Percentiles rank a stretch among this genome's conserved stretches.
Conservation (phyloP, 2,113 vertebrate species). For the Lepus timidus region DNA sequence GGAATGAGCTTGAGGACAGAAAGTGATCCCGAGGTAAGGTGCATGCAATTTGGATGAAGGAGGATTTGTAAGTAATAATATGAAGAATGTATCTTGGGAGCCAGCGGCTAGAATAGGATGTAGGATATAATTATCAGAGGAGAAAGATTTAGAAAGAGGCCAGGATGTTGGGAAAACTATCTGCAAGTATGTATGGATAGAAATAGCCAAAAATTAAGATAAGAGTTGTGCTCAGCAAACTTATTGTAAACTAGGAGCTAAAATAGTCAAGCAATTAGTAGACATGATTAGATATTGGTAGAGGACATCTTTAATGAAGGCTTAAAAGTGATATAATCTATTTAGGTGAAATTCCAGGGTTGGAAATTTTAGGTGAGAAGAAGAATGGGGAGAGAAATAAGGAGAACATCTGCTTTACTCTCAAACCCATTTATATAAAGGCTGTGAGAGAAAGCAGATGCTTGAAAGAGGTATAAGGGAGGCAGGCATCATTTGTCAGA, state of each 20-base stretch:
- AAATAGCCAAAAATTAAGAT: background rate
- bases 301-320: background rate
- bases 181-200: background rate
- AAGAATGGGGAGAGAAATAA: background rate
- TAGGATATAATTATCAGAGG: background rate
- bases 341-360: conserved; percentile 26
- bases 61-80: background rate
- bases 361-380: background rate
- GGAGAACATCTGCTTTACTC: background rate
- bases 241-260: background rate
- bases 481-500: background rate
- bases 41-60: background rate
- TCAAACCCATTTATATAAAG: background rate
- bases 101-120: background rate
- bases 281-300: background rate
- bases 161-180: background rate
- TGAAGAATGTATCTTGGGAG: background rate
- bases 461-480: background rate
- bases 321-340: background rate
- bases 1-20: background rate
- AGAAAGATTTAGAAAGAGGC: conserved; percentile 6
- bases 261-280: background rate
- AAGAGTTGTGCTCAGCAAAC: background rate
- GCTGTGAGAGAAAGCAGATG: background rate
- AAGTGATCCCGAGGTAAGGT: background rate